These are phyloP conservation scores for Ptiloglossa arizonensis DNA, from an alignment of 1,140 invertebrate genomes.

Conservation along the genomic window DNA sequence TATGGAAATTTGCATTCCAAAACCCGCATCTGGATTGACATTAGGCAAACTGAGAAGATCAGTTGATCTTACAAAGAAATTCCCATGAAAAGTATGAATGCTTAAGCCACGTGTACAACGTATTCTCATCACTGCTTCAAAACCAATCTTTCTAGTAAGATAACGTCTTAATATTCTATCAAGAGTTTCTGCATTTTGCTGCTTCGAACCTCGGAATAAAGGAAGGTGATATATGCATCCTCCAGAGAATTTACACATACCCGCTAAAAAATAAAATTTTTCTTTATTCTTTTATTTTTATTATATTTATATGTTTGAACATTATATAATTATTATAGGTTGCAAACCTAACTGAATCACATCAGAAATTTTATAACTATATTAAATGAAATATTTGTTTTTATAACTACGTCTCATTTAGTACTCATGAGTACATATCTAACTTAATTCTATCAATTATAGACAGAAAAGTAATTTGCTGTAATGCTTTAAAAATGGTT, in stretches of 20 bases:
- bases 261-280: slow-evolving; percentile 83
- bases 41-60: slow-evolving; percentile 98
- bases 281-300: background rate
- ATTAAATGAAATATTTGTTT: no score
- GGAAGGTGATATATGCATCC: slow-evolving; percentile 97
- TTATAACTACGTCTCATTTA: no score
- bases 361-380: no score
- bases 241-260: slow-evolving; percentile 97
- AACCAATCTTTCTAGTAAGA: slow-evolving; percentile 97
- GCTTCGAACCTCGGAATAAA: slow-evolving; percentile 90
- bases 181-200: slow-evolving; percentile 88
- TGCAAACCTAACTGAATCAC: no score
- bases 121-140: slow-evolving; percentile 99
- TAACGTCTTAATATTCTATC: slow-evolving; percentile 93
- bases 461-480: no score
- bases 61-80: slow-evolving; percentile 99
- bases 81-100: slow-evolving; percentile 99
- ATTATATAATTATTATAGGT: no score
- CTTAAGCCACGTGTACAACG: slow-evolving; percentile 95
- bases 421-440: no score
- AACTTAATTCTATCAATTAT: no score
- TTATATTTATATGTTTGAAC: slow-evolving; percentile 16
- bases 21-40: slow-evolving; percentile 98
- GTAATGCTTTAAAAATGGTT: no score
- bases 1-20: slow-evolving; percentile 98